Evolutionary conservation across 2,113 vertebrate genomes (phyloP), one percentile per base, ranked within the genome.

Genomic region (Echinops telfairi): DNA sequence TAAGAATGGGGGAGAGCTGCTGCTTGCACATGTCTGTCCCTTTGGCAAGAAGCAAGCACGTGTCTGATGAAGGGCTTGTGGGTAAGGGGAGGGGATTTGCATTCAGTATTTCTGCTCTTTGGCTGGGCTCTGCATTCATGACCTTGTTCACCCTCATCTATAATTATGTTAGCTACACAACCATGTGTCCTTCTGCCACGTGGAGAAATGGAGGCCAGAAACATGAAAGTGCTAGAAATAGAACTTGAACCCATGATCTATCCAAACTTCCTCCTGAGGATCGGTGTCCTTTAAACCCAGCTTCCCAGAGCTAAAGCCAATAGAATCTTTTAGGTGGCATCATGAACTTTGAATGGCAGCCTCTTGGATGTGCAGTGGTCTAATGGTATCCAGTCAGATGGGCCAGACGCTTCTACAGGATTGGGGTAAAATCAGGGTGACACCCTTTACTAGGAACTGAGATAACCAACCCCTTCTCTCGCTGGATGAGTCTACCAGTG

Each of bases 1-100:
- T 99, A 98, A 95, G 96, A 25, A 57, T 27, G 22, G 6, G 23
- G 43, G 47, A 73, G 25, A 17, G 4, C 11, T 0, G 4, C 58
- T 66, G 1, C 31, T 58, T 27, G 20, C 6, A 14, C 5, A 10
- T 20, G 7, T 29, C 27, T 40, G 29, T 31, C 23, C 27, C 38
- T 66, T 53, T 16, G 8, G 36, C 31, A 33, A 57, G 38, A 62
- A 10, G 86, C 38, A 75, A 19, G 76, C 15, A 19, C 66, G 40
- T 83, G 29, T 58, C 16, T 64, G 40, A 84, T 40, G 22, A 83
- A 81, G 80, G n/a, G 38, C 36, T 57, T 70, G 6, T 73, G 70
- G 38, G 23, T 3, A 40, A 71, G 27, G 8, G 43, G 38, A 29
- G 11, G 9, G 12, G 6, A 3, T 62, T 1, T 36, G 66, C 91